Percentiles rank a stretch among this genome's conserved stretches.
Conservation (phyloP, 2,113 vertebrate genomes). For the Laticauda laticaudata region DNA sequence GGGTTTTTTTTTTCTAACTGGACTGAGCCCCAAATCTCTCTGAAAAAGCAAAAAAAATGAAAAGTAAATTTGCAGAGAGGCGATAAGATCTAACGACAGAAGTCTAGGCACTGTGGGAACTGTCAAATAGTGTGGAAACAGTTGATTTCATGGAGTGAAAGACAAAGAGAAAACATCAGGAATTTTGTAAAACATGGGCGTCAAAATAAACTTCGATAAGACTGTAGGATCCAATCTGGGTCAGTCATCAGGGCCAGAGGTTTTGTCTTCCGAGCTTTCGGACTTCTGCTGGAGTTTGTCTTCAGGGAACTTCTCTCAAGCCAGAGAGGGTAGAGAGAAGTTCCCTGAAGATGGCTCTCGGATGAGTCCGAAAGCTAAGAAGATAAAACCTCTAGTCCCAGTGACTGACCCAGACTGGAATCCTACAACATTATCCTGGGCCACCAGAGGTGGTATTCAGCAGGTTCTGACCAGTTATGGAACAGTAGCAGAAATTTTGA, state of each 20-base stretch:
- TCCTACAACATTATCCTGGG: neutral
- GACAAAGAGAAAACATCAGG: neutral
- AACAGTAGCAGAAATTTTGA: too few species aligned
- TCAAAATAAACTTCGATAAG: neutral
- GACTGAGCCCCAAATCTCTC: neutral
- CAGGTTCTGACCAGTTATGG: too few species aligned
- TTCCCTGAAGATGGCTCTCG: too few species aligned
- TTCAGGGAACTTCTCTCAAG: neutral
- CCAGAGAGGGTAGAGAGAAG: too few species aligned
- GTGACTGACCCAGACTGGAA: neutral
- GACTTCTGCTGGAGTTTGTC: neutral
- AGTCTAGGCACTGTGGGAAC: neutral
- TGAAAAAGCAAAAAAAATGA: neutral
- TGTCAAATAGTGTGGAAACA: neutral
- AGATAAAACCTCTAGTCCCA: too few species aligned
- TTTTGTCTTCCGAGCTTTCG: neutral
- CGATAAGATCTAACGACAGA: neutral
- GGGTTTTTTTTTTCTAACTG: neutral
- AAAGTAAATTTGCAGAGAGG: neutral
- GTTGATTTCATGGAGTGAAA: neutral
- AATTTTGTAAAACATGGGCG: neutral
- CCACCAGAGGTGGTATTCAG: neutral
- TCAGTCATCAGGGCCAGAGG: neutral
- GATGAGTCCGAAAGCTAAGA: too few species aligned
- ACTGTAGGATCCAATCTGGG: neutral